These are phyloP conservation scores for Hemiprocne comata DNA, from an alignment of 2,113 vertebrate species.

Conservation along the genomic window DNA sequence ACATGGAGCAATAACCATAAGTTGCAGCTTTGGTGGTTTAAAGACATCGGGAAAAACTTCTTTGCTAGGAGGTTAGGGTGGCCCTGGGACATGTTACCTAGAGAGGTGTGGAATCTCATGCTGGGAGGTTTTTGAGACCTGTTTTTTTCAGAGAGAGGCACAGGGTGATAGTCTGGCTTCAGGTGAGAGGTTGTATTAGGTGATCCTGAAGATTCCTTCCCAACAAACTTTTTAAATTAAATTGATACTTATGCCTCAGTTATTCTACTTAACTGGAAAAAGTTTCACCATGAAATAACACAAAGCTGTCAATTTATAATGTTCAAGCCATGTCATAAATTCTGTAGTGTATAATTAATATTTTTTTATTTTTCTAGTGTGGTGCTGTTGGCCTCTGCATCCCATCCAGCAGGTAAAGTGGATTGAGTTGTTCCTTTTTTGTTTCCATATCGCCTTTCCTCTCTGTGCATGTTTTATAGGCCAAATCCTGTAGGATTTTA, in stretches of 20 bases:
- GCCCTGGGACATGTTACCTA: neutral
- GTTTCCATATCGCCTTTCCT: neutral
- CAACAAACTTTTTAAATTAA: neutral
- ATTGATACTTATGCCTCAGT: neutral
- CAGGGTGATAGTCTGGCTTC: neutral
- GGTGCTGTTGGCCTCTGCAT: conserved; percentile 73
- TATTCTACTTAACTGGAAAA: neutral
- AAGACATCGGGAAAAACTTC: neutral
- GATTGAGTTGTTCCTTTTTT: neutral
- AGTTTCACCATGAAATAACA: neutral
- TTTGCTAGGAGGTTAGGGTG: neutral
- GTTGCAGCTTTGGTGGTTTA: neutral
- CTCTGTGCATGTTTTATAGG: neutral
- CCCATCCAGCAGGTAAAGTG: conserved; percentile 78
- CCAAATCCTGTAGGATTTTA: neutral
- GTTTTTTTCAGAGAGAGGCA: neutral
- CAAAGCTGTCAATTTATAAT: neutral
- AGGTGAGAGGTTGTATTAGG: neutral
- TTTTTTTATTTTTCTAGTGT: conserved; percentile 55
- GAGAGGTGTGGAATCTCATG: neutral
- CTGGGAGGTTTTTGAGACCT: neutral
- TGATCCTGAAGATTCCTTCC: neutral
- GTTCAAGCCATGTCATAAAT: neutral
- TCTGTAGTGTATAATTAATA: neutral
- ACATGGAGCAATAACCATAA: neutral